Conservation (phyloP, 2,797 vertebrate genomes). For the Rhinogobio ventralis region DNA sequence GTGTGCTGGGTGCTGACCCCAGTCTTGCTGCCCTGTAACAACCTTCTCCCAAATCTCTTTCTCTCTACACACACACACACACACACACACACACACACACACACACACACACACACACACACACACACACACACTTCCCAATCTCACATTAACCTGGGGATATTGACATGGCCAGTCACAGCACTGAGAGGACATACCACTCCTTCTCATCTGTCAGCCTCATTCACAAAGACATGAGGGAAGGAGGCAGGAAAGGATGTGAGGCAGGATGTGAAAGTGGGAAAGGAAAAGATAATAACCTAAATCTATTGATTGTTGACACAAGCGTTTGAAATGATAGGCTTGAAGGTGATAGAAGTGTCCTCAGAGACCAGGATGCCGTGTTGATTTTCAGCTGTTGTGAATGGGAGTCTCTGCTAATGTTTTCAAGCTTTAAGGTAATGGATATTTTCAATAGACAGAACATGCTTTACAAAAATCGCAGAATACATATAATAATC, state of each 20-base stretch:
- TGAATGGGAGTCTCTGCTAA: conserved; percentile 19
- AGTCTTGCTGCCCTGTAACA: conserved; percentile 54
- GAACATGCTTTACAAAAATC: not conserved
- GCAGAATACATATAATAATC: not conserved
- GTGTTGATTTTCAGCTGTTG: conserved; percentile 18
- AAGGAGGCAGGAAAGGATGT: conserved; percentile 10
- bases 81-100: not conserved
- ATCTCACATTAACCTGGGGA: conserved; percentile 58
- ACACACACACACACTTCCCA: not conserved
- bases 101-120: not conserved
- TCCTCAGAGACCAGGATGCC: conserved; percentile 21
- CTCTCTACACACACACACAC: too few relatives aligned
- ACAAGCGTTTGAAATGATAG: conserved; percentile 29
- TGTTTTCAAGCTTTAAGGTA: not conserved
- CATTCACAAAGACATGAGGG: conserved; percentile 65
- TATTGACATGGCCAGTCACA: conserved; percentile 61
- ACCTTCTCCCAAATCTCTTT: conserved; percentile 24
- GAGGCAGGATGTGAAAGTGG: conserved; percentile 25
- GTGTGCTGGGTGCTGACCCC: conserved; percentile 72
- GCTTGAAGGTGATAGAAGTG: conserved; percentile 45
- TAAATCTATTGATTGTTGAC: conserved; percentile 52
- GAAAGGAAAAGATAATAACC: conserved; percentile 33
- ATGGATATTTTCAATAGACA: not conserved
- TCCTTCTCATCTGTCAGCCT: conserved; percentile 70
- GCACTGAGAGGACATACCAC: conserved; percentile 57